These are phyloP conservation scores for Lithobates sylvaticus DNA, from an alignment of 2,797 vertebrate species.

Conservation along the genomic window DNA sequence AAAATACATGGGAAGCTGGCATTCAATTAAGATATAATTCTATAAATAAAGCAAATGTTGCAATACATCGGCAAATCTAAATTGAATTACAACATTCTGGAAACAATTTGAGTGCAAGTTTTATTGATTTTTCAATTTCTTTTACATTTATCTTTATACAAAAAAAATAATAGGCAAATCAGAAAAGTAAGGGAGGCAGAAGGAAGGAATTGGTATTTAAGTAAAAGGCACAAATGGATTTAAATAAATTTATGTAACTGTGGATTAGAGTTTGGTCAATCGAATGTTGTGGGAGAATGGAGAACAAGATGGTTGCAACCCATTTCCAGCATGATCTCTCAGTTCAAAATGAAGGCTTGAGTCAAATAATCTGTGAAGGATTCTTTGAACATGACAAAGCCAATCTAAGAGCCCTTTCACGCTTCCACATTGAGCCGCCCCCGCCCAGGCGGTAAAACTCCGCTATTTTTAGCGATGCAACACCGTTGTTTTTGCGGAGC, in stretches of 20 bases:
- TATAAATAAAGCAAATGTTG: constrained; percentile 15
- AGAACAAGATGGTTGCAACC: no score
- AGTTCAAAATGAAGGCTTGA: not conserved
- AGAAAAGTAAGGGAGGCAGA: not conserved
- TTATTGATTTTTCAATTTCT: constrained; percentile 4
- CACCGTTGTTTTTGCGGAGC: no score
- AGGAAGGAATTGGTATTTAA: not conserved
- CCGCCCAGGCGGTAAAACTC: no score
- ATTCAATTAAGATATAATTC: not conserved
- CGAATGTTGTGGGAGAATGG: not conserved
- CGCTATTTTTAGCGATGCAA: no score
- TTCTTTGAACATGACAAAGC: no score
- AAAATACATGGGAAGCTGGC: not conserved
- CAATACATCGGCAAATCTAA: not conserved
- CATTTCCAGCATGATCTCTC: not conserved
- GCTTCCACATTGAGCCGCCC: no score
- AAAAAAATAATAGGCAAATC: not conserved
- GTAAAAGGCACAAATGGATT: not conserved
- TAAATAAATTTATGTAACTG: not conserved
- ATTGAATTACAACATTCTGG: constrained; percentile 5
- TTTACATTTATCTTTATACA: not conserved
- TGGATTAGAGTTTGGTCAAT: not conserved
- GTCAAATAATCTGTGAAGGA: not conserved
- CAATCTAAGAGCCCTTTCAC: no score
- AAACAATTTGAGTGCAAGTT: not conserved